Evolutionary conservation across 2,797 vertebrate species (phyloP), one percentile per base, ranked within the genome.

Genomic region (Nyctalus aviator): DNA sequence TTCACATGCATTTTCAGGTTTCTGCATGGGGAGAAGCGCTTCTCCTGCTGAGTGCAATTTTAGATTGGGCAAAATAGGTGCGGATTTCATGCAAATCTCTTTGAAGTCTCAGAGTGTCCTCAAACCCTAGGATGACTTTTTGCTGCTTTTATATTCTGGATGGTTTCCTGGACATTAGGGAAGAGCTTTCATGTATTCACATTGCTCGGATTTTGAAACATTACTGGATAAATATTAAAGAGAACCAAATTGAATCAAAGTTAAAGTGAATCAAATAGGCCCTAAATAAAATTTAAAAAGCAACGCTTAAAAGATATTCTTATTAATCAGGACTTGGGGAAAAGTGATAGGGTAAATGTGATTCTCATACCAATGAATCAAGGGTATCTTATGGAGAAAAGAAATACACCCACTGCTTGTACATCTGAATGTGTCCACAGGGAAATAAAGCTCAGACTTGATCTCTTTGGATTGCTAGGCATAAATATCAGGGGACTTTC

Each of bases 151-250:
- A 95, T 96, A 96, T 92, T 95, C 71, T 95, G 55, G 73, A 48
- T 95, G 82, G 41, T 88, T 68, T 96, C 85, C 88, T 97, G 87
- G 53, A 11, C 64, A 96, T 97, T 97, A 83, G 57, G 89, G 57
- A 35, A 46, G 87, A 53, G 8, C 97, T 98, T 97, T 97, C 75
- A 95, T 78, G 64, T 96, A 23, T 94, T 96, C 95, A 95, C 53
- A 77, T 83, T 77, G 81, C 86, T 87, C 50, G n/a, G 88, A n/a
- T 95, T 96, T 66, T 95, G 25, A 64, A 93, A 94, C 37, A 95
- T 95, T 53, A 96, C 50, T 94, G 66, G 41, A 94, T 98, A 97
- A 97, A 95, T 98, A 95, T 95, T 97, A 97, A 97, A 77, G 97
- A 96, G 84, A 73, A 79, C 73, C 83, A 96, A 98, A 97, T 94